These are phyloP conservation scores for Halictus quadricinctus DNA, from an alignment of 2,888 invertebrate species.

Conservation along the genomic window DNA sequence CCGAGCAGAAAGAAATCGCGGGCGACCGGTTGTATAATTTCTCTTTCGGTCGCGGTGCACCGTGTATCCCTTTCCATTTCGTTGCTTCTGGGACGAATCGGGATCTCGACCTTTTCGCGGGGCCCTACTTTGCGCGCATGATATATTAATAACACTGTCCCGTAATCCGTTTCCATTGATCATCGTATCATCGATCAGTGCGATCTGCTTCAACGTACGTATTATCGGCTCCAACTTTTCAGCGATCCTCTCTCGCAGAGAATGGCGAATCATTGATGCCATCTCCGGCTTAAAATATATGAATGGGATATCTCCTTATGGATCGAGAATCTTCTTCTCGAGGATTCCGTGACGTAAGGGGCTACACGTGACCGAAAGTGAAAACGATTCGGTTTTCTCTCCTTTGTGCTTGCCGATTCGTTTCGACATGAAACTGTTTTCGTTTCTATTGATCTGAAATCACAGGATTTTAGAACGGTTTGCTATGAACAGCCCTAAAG, in stretches of 20 bases:
- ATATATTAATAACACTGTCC: neutral
- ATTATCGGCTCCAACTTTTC: neutral
- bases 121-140: neutral
- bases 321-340: neutral
- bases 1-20: constrained; percentile 43
- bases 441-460: constrained; percentile 66
- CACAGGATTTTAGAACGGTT: constrained; percentile 67
- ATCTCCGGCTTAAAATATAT: neutral
- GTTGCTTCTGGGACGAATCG: neutral
- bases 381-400: constrained; percentile 28
- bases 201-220: neutral
- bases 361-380: constrained; percentile 40
- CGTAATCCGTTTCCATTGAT: neutral
- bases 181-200: neutral
- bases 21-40: constrained; percentile 57
- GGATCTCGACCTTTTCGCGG: neutral
- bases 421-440: constrained; percentile 46
- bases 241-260: neutral
- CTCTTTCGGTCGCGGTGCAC: constrained; percentile 45
- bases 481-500: constrained; percentile 40
- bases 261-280: neutral
- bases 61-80: constrained; percentile 1
- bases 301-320: neutral
- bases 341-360: neutral
- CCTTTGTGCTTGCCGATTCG: constrained; percentile 32